These are phyloP conservation scores for Cotesia vestalis DNA, from an alignment of 1,140 invertebrate genomes.

Conservation along the genomic window DNA sequence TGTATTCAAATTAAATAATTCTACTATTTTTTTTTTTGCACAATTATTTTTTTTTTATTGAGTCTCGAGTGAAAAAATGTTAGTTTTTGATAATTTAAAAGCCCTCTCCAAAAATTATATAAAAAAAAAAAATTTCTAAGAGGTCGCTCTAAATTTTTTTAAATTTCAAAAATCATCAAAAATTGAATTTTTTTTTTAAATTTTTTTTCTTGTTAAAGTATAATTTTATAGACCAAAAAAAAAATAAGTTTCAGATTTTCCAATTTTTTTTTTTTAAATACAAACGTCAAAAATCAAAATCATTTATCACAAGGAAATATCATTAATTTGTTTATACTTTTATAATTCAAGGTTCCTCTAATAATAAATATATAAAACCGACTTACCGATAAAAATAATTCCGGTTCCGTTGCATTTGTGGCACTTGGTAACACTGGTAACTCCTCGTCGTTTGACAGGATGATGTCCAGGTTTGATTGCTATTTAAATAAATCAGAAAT, in stretches of 20 bases:
- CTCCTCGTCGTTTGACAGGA: slow-evolving; percentile 82
- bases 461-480: slow-evolving; percentile 74
- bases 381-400: slow-evolving; percentile 79
- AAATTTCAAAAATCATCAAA: no score
- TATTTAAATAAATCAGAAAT: slow-evolving; percentile 41
- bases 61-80: no score
- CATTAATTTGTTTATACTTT: slow-evolving; percentile 36
- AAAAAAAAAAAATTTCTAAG: no score
- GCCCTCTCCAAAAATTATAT: no score
- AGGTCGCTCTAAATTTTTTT: no score
- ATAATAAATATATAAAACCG: slow-evolving; percentile 16
- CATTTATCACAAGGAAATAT: neutral
- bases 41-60: no score
- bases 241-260: no score
- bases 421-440: slow-evolving; percentile 84
- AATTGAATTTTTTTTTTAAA: no score
- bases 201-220: no score
- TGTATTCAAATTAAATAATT: neutral
- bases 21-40: no score
- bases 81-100: no score
- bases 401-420: slow-evolving; percentile 88
- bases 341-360: neutral
- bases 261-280: slow-evolving; percentile 27
- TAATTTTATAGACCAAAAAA: no score
- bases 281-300: slow-evolving; percentile 13